phyloP scores from a whole-genome alignment of 2,797 vertebrate genomes.

The Enteromius anoplus region DNA sequence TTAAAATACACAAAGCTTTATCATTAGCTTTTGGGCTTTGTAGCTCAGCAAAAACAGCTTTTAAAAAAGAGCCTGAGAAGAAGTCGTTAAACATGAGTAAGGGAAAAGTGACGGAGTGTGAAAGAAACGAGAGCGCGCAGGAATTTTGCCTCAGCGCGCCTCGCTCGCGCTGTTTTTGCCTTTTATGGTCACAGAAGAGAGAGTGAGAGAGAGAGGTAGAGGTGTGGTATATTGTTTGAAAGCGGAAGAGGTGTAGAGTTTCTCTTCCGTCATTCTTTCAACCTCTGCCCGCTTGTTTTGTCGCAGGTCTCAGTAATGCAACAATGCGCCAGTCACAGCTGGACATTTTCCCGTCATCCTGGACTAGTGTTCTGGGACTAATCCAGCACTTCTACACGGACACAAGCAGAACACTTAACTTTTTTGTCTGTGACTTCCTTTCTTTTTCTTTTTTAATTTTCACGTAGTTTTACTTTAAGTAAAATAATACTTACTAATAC shows the following conservation, averaged over 20 bases:
- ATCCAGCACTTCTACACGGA: neutral
- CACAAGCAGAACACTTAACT: too few relatives aligned
- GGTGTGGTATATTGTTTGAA: constrained; percentile 81
- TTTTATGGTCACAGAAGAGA: constrained; percentile 81
- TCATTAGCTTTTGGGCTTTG: constrained; percentile 49
- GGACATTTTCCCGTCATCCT: neutral
- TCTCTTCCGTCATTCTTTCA: constrained; percentile 56
- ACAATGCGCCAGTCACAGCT: neutral
- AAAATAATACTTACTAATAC: neutral
- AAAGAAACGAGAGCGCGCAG: constrained; percentile 50
- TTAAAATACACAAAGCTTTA: neutral
- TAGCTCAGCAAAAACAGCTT: constrained; percentile 18
- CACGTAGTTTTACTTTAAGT: neutral
- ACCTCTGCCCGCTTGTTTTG: neutral
- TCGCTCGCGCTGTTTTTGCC: constrained; percentile 76
- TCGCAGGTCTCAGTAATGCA: neutral
- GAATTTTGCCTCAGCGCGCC: constrained; percentile 69
- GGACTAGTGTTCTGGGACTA: neutral
- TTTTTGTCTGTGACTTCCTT: too few relatives aligned
- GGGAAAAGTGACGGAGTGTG: constrained; percentile 48
- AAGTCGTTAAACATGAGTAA: constrained; percentile 37
- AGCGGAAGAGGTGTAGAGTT: constrained; percentile 77
- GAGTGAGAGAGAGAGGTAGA: constrained; percentile 66
- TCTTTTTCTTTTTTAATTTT: neutral
- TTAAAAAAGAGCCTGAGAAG: constrained; percentile 36